phyloP scores from a whole-genome alignment of 2,888 invertebrate species.

The Drosophila colorata region DNA sequence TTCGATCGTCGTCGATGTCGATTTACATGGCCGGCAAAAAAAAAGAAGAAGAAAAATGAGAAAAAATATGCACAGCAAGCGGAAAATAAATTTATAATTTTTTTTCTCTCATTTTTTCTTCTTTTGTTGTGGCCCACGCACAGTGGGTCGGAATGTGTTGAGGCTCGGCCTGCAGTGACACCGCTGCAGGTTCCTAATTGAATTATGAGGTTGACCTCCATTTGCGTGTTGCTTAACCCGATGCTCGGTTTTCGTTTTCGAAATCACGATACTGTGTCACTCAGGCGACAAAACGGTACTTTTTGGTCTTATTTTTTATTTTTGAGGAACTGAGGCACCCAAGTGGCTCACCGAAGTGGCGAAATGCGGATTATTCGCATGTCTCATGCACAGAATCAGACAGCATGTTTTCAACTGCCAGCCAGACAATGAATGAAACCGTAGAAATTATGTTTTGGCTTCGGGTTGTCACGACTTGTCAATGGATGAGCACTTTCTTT shows the following conservation, averaged over 20 bases:
- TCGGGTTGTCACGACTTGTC: slow-evolving; percentile 28
- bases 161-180: slow-evolving; percentile 52
- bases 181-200: slow-evolving; percentile 78
- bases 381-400: slow-evolving; percentile 55
- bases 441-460: slow-evolving; percentile 39
- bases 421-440: slow-evolving; percentile 69
- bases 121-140: slow-evolving; percentile 64
- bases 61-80: slow-evolving; percentile 38
- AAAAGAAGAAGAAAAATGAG: slow-evolving; percentile 16
- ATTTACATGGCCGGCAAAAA: slow-evolving; percentile 64
- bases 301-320: slow-evolving; percentile 40
- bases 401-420: slow-evolving; percentile 53
- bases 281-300: slow-evolving; percentile 67
- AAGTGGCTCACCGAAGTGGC: slow-evolving; percentile 5
- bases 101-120: slow-evolving; percentile 12
- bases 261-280: slow-evolving; percentile 70
- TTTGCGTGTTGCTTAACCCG: slow-evolving; percentile 62
- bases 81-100: slow-evolving; percentile 45
- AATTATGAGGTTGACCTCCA: slow-evolving; percentile 80
- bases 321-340: neutral
- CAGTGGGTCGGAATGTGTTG: slow-evolving; percentile 65
- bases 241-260: slow-evolving; percentile 69
- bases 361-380: slow-evolving; percentile 39
- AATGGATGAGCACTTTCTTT: slow-evolving; percentile 30
- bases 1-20: slow-evolving; percentile 60